These are phyloP conservation scores for Seriola aureovittata DNA, from an alignment of 2,113 vertebrate genomes.

Conservation along the genomic window DNA sequence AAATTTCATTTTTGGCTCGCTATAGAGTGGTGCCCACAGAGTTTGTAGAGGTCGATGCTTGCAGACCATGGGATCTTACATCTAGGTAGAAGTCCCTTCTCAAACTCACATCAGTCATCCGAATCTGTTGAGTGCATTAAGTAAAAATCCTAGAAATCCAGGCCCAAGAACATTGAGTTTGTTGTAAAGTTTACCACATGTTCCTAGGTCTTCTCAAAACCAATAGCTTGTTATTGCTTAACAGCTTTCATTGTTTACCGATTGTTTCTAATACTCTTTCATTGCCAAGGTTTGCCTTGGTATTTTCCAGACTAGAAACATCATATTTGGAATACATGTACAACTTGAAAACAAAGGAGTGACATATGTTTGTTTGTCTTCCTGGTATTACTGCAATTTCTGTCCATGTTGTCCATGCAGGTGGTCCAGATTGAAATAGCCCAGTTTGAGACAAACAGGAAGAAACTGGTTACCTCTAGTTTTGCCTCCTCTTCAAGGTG, in stretches of 20 bases:
- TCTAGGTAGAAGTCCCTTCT: background rate
- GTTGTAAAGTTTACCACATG: background rate
- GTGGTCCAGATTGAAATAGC: slow-evolving; percentile 87
- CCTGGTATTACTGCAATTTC: background rate
- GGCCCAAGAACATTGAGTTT: background rate
- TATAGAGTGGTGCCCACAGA: background rate
- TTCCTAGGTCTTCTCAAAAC: background rate
- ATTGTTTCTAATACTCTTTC: background rate
- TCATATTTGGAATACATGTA: background rate
- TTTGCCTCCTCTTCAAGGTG: slow-evolving; percentile 68
- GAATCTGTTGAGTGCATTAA: background rate
- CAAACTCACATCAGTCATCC: background rate
- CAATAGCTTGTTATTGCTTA: background rate
- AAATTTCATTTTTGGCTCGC: background rate
- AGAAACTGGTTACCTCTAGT: slow-evolving; percentile 67
- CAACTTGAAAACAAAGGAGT: background rate
- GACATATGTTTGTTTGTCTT: background rate
- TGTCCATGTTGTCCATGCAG: slow-evolving; percentile 76
- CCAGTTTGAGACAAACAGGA: slow-evolving; percentile 88
- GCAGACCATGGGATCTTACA: background rate
- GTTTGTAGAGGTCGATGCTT: background rate
- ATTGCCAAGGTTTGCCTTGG: background rate
- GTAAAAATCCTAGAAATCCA: background rate
- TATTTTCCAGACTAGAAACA: background rate
- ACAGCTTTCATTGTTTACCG: background rate